Base-by-base conservation (phyloP, 2,888 invertebrate genomes). In the Synergus itoensis region DNA sequence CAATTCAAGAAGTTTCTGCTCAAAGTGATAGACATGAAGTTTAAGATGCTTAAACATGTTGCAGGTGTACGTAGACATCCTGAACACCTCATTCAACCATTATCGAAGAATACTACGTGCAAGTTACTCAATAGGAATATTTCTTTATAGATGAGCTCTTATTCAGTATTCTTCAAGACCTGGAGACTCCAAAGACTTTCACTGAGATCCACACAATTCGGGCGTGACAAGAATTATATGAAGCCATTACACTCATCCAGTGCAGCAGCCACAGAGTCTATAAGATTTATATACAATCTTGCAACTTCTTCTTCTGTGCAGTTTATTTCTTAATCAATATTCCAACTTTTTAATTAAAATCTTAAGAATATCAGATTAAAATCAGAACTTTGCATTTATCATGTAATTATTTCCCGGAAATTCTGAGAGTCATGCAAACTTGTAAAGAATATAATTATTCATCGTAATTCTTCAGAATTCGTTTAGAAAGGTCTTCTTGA, bases 81-180 rank as follows among this genome's bases (percentile, higher is more conserved):
- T n/a, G 40, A 83, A 83, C 63, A 40, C 76, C 36, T 65, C 73
- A 65, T 78, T 65, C 77, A 48, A 45, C 18, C 14, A 36, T 65
- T 43, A 79, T 21, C 11, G 9, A 28, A 63, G 41, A 41, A 28
- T 43, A 57, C 41, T 28, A 41, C 43, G 45, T 7, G 18, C 79
- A 78, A 79, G 82, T 91, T 91, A 87, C 90, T 89, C 90, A 90
- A 91, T 87, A 81, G 73, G 86, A 87, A 89, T 89, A 87, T 85
- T 88, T 87, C 84, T 87, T 86, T 87, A 82, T 81, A 84, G 86
- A 88, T 84, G 86, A 90, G 84, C 79, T 83, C 84, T 85, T 84
- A 87, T 88, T 89, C 87, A 81, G 87, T 89, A 88, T 89, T 90
- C 88, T 64, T 79, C 67, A 78, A 86, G 86, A 86, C 82, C 80